A percentile compares a stretch with the other conserved stretches of the same genome.
Evolutionary conservation across 2,888 invertebrate species (phyloP).

Genomic region (Archips xylosteana): DNA sequence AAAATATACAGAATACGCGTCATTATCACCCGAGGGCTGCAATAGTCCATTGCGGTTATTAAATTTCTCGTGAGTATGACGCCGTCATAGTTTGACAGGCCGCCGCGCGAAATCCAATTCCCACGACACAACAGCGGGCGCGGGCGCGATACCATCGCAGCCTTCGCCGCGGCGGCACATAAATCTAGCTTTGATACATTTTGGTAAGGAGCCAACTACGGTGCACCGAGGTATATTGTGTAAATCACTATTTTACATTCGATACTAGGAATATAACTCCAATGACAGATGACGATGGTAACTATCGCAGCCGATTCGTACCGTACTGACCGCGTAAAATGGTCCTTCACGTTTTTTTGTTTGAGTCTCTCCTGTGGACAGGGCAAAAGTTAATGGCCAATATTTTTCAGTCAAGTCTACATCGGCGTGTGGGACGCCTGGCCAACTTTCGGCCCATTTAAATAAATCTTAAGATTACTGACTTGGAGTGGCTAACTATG

Average conservation of each 20-base stretch:
- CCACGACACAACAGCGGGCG: conserved; percentile 64
- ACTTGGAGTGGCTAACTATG: no score
- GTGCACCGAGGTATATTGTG: conserved; percentile 52
- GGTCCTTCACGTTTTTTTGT: no score
- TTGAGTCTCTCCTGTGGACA: no score
- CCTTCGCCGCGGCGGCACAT: conserved; percentile 78
- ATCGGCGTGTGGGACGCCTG: no score
- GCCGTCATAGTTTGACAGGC: conserved; percentile 56
- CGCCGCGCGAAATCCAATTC: conserved; percentile 65
- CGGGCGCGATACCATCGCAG: conserved; percentile 72
- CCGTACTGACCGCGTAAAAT: neutral
- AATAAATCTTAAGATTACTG: no score
- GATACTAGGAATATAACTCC: conserved; percentile 9
- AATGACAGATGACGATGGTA: conserved; percentile 13
- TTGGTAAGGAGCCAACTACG: conserved; percentile 81
- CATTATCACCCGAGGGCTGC: neutral
- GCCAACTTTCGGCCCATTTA: no score
- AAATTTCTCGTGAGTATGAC: conserved; percentile 50
- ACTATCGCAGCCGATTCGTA: neutral
- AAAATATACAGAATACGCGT: neutral
- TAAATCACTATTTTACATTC: conserved; percentile 37
- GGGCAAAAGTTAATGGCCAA: no score
- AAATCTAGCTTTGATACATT: conserved; percentile 84
- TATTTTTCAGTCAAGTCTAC: no score
- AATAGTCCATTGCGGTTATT: conserved; percentile 44